These are phyloP conservation scores for Onychomys torridus DNA, from an alignment of 2,797 vertebrate species.

Conservation along the genomic window DNA sequence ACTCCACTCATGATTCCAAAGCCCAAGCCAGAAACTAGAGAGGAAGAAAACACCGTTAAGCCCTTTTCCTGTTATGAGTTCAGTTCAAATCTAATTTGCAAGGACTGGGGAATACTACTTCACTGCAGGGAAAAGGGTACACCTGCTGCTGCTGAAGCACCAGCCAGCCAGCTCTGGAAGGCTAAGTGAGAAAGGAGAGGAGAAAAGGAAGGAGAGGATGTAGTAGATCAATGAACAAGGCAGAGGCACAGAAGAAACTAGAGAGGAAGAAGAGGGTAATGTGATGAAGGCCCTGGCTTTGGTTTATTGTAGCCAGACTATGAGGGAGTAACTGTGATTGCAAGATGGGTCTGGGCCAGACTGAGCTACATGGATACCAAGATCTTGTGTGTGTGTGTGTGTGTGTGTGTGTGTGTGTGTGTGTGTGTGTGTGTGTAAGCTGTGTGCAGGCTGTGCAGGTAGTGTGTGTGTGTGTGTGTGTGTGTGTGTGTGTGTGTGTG, in stretches of 20 bases:
- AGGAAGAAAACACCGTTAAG: conserved; percentile 62
- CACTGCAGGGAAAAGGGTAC: background rate
- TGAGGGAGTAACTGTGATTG: background rate
- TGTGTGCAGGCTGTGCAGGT: background rate
- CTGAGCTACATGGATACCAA: background rate
- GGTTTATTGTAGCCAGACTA: background rate
- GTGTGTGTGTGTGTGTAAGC: background rate
- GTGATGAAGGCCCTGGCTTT: background rate
- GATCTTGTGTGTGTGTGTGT: background rate
- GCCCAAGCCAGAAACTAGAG: conserved; percentile 91
- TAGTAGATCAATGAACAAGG: conserved; percentile 12
- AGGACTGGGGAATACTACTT: background rate
- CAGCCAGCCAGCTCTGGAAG: background rate
- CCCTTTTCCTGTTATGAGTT: background rate
- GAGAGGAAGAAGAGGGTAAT: background rate
- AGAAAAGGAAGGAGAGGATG: background rate
- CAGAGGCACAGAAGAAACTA: background rate
- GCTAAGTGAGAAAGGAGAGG: background rate
- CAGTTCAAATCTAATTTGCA: conserved; percentile 37
- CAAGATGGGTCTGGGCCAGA: background rate
- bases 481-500: too few species aligned
- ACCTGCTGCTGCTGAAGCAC: background rate
- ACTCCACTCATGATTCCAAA: conserved; percentile 95
- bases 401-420: background rate
- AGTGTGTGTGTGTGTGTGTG: too few species aligned